Base-by-base conservation (phyloP, 2,113 vertebrate species). In the Lates calcarifer region DNA sequence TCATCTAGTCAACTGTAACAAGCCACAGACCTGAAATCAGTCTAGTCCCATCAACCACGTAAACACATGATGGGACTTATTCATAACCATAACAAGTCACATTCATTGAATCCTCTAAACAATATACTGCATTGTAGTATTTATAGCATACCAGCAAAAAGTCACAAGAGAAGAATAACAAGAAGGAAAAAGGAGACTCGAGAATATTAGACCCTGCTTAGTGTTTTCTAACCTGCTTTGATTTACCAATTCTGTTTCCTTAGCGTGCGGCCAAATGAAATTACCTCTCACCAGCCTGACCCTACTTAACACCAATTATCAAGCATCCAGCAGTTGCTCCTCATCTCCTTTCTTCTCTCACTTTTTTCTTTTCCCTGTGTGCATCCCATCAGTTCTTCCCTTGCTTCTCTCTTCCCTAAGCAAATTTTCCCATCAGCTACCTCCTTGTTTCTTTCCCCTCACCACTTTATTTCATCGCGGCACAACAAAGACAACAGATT, bases 261-360 rank as follows among this genome's bases (percentile, higher is more conserved):
- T 83, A 51, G 58, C 4, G 10, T 65, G 74, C 43, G 65, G 74
- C 39, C 62, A 85, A 75, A 77, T 80, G 33, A 74, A 83, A 81
- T 74, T 43, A 58, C 78, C 69, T 87, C 43, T 61, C 4, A 5
- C 72, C 77, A 71, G 68, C 68, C 75, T 77, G 79, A 82, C 79
- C 74, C 62, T 62, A 74, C 56, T 87, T 87, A 81, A 79, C 77
- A 81, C 41, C 71, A 85, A 64, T 87, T 85, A 89, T 62, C 24
- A 72, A 85, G 53, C 63, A 80, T 82, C 74, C 71, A 56, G 61
- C 71, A 57, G 56, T 69, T n/a, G 3, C 51, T 71, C 37, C 39
- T 58, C 31, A 6, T 57, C 26, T 22, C 1, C 3, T 18, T 53
- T 65, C 33, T 53, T 3, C 28, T 13, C 45, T 6, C 22, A 18